phyloP scores from a whole-genome alignment of 2,888 invertebrate species.

The Galerucella pusilla region DNA sequence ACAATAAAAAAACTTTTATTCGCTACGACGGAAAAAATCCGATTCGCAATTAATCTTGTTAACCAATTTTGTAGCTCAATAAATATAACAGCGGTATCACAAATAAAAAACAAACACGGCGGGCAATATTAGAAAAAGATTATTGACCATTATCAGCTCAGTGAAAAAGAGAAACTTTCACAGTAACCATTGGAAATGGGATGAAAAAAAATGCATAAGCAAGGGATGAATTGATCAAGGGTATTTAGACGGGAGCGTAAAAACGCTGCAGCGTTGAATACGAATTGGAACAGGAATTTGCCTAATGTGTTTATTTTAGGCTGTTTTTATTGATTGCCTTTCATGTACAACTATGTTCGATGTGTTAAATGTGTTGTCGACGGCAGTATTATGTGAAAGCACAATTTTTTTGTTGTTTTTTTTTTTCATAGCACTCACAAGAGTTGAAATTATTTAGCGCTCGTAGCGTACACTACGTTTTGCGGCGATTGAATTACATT shows the following conservation, averaged over 20 bases:
- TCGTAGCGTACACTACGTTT: not conserved
- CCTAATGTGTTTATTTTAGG: slow-evolving; percentile 7
- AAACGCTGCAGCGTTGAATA: not conserved
- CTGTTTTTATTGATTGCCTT: not conserved
- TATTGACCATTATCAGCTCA: slow-evolving; percentile 2
- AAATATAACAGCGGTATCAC: not conserved
- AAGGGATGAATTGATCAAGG: not conserved
- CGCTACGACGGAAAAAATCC: not conserved
- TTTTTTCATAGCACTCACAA: not conserved
- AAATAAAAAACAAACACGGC: not conserved
- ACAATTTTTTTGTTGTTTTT: not conserved
- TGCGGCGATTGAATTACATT: not conserved
- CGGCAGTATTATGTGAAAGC: not conserved
- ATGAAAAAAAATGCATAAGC: too few relatives aligned
- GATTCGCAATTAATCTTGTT: slow-evolving; percentile 8
- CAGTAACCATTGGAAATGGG: not conserved
- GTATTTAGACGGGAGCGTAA: not conserved
- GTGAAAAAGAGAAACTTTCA: too few relatives aligned
- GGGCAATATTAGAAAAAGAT: slow-evolving; percentile 10
- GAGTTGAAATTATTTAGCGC: not conserved
- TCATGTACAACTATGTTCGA: not conserved
- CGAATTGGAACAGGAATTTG: not conserved
- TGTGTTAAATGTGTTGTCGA: not conserved
- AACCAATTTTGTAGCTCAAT: not conserved
- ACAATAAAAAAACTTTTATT: not conserved